phyloP scores from a whole-genome alignment of 1,140 invertebrate genomes.

The Drosophila ficusphila region DNA sequence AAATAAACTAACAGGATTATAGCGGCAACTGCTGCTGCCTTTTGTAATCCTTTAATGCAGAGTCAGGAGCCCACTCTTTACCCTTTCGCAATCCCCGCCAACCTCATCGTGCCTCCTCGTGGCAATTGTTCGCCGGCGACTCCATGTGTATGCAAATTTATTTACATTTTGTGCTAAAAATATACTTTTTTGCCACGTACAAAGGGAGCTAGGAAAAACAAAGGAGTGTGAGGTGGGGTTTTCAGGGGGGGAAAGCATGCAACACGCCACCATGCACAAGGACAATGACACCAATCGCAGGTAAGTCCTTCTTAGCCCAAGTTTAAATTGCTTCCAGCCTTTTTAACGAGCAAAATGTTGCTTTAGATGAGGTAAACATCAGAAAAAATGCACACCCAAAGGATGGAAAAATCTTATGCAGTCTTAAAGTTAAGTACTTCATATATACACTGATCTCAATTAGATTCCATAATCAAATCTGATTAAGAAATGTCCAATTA shows the following conservation, averaged over 20 bases:
- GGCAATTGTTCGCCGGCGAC: conserved; percentile 34
- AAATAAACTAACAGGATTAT: conserved; percentile 80
- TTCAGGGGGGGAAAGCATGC: conserved; percentile 32
- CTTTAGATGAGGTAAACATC: conserved; percentile 8
- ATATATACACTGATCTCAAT: neutral
- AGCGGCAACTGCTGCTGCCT: conserved; percentile 55
- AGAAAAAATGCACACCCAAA: too few species aligned
- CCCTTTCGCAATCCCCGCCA: conserved; percentile 1
- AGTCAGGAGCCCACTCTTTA: conserved; percentile 11
- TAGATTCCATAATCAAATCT: neutral
- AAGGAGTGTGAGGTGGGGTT: conserved; percentile 39
- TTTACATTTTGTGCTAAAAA: conserved; percentile 74
- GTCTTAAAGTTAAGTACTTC: too few species aligned
- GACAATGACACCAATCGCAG: conserved; percentile 72
- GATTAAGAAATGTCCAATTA: conserved; percentile 26
- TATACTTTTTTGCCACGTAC: conserved; percentile 45
- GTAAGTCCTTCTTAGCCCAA: conserved; percentile 33
- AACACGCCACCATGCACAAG: conserved; percentile 63
- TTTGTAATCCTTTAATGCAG: conserved; percentile 73
- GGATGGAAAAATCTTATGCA: too few species aligned
- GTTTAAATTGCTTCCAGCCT: conserved; percentile 26
- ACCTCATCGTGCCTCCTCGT: conserved; percentile 12
- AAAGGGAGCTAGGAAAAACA: conserved; percentile 43
- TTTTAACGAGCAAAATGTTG: conserved; percentile 14
- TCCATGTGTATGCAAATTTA: conserved; percentile 74